Evolutionary conservation across 1,140 invertebrate species (phyloP).

Genomic region (Nebria ingens): DNA sequence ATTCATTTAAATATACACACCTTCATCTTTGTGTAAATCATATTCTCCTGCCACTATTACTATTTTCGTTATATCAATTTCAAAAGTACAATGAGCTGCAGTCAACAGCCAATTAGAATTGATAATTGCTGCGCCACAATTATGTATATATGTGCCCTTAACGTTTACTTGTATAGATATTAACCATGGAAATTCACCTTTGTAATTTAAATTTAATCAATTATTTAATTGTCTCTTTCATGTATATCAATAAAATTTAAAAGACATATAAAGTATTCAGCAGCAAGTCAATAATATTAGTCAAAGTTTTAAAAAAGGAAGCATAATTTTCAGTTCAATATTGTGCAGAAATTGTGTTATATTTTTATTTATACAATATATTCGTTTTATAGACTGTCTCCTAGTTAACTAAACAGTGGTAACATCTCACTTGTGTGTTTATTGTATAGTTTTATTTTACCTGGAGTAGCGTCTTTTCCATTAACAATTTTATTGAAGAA

Average conservation of each 20-base stretch:
- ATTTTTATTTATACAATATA: no score
- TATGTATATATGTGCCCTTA: slow-evolving; percentile 13
- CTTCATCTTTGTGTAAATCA: neutral
- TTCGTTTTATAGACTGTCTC: no score
- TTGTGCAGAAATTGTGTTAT: no score
- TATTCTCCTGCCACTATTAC: slow-evolving; percentile 19
- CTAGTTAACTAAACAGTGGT: no score
- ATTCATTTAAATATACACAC: no score
- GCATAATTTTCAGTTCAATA: no score
- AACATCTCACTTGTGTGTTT: no score
- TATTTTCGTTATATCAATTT: slow-evolving; percentile 12
- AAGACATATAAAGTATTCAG: no score
- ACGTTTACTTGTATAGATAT: slow-evolving; percentile 18
- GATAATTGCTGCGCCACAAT: slow-evolving; percentile 21
- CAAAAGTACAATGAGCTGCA: slow-evolving; percentile 20
- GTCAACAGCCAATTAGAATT: slow-evolving; percentile 18
- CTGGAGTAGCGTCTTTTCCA: slow-evolving; percentile 11
- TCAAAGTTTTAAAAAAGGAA: no score
- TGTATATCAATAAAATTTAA: no score
- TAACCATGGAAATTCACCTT: slow-evolving; percentile 23
- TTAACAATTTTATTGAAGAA: slow-evolving; percentile 18
- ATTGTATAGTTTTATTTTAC: slow-evolving; percentile 9
- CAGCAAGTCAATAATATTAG: no score
- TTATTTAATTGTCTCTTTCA: no score
- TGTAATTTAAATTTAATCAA: neutral